These are phyloP conservation scores for Hycleus phaleratus DNA, from an alignment of 1,140 invertebrate genomes.

Conservation along the genomic window DNA sequence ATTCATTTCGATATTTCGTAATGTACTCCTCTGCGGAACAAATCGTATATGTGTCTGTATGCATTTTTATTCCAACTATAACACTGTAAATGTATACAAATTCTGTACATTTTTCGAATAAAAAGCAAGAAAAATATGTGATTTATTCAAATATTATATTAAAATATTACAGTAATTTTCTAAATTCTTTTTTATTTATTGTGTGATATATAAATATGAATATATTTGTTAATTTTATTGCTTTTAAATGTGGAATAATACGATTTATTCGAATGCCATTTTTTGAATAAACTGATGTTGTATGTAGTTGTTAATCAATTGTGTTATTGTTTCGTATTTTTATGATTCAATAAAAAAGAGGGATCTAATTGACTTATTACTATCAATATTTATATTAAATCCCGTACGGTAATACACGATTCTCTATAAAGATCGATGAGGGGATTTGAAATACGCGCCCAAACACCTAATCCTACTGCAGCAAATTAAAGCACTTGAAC, in stretches of 20 bases:
- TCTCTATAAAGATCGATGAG: too few species aligned
- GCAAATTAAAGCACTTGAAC: too few species aligned
- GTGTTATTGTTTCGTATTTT: constrained; percentile 13
- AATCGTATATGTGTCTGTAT: not conserved
- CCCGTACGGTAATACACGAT: too few species aligned
- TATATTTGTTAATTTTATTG: constrained; percentile 9
- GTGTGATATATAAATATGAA: not conserved
- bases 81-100: not conserved
- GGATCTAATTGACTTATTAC: too few species aligned
- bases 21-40: not conserved
- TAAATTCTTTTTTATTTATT: too few species aligned
- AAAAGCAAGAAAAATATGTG: not conserved
- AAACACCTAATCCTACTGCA: too few species aligned
- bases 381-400: too few species aligned
- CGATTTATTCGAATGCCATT: constrained; percentile 1
- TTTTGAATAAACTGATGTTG: constrained; percentile 1
- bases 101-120: not conserved
- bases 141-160: too few species aligned
- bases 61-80: not conserved
- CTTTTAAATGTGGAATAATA: constrained; percentile 6
- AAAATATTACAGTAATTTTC: too few species aligned
- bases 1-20: not conserved
- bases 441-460: too few species aligned
- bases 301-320: constrained; percentile 11
- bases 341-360: constrained; percentile 11